Percentiles rank a stretch among this genome's conserved stretches.
Evolutionary conservation across 2,113 vertebrate genomes (phyloP).

Genomic region (cattle (Bos taurus)): ARS-UCD2.0 NC_037334.1:42285501-42286000

Average conservation of each 20-base stretch:
- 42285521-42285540: background rate
- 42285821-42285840: background rate
- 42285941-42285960: background rate
- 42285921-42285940: background rate
- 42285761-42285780: background rate
- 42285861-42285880: background rate
- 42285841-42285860: background rate
- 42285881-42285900: background rate
- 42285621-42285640: conserved; percentile 16
- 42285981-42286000: background rate
- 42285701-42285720: background rate
- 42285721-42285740: background rate
- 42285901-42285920: background rate
- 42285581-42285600: background rate
- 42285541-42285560: background rate
- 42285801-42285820: background rate
- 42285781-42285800: background rate
- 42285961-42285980: background rate
- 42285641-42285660: background rate
- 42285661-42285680: conserved; percentile 12
- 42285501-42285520: background rate
- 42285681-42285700: background rate
- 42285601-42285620: background rate
- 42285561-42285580: background rate
- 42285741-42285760: background rate